A percentile compares a stretch with the other conserved stretches of the same genome.
Evolutionary conservation across 2,888 invertebrate genomes (phyloP).

Genomic region (Agrochola litura): DNA sequence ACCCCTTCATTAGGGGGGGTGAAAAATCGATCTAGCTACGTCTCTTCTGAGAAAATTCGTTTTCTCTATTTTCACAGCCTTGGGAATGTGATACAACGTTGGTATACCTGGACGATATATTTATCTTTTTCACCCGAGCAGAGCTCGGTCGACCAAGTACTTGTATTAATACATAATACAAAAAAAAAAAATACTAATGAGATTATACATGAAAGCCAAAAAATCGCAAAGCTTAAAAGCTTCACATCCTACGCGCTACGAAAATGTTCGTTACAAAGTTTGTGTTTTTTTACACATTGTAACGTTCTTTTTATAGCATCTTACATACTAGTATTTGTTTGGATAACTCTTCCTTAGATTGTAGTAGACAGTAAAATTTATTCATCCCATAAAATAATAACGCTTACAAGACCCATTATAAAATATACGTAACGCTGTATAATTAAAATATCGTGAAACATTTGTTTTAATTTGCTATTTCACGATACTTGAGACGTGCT

Average conservation of each 20-base stretch:
- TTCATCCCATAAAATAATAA: constrained; percentile 60
- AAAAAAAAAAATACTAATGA: neutral
- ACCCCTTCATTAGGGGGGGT: too few relatives aligned
- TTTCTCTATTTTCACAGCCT: too few relatives aligned
- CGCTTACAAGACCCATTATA: constrained; percentile 44
- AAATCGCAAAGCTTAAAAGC: constrained; percentile 47
- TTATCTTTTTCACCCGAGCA: too few relatives aligned
- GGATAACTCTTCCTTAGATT: constrained; percentile 61
- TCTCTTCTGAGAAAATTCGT: too few relatives aligned
- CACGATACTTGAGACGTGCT: constrained; percentile 35
- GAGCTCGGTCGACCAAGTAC: too few relatives aligned
- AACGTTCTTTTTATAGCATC: constrained; percentile 65
- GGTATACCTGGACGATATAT: too few relatives aligned
- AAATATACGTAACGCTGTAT: constrained; percentile 42
- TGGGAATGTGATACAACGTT: too few relatives aligned
- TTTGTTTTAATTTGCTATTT: constrained; percentile 59
- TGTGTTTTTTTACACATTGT: constrained; percentile 58
- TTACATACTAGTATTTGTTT: constrained; percentile 65
- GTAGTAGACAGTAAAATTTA: constrained; percentile 62
- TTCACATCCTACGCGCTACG: constrained; percentile 34
- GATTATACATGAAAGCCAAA: constrained; percentile 37
- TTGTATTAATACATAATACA: constrained; percentile 5
- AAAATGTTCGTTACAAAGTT: constrained; percentile 46
- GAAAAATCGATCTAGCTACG: too few relatives aligned
- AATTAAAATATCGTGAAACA: constrained; percentile 56